A percentile compares a stretch with the other conserved stretches of the same genome.
Conservation (phyloP, 53 echinoderm and acorn worm species). For the Mesocentrotus franciscanus region DNA sequence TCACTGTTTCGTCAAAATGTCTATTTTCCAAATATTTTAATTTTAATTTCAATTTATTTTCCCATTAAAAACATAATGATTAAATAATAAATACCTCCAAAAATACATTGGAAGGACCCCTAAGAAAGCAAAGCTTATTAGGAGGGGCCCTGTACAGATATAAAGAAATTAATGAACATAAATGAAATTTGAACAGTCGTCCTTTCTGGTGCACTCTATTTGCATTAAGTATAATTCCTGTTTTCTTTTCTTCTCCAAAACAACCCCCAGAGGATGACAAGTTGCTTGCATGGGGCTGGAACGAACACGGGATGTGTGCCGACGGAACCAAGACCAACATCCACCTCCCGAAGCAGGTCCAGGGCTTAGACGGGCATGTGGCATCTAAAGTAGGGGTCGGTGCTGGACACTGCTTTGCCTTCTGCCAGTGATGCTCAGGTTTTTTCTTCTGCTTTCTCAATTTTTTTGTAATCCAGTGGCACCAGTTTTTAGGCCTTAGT, state of each 20-base stretch:
- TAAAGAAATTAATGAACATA: too few relatives aligned
- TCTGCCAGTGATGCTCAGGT: conserved; percentile 71
- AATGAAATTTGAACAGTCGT: too few relatives aligned
- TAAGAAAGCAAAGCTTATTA: too few relatives aligned
- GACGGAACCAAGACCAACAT: conserved; percentile 85
- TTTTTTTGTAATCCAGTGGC: neutral
- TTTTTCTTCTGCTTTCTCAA: neutral
- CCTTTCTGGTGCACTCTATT: too few relatives aligned
- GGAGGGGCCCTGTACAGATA: too few relatives aligned
- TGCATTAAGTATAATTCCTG: neutral
- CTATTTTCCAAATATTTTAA: too few relatives aligned
- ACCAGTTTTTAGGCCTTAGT: neutral
- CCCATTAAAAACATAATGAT: too few relatives aligned
- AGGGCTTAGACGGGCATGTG: conserved; percentile 69
- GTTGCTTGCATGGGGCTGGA: conserved; percentile 94
- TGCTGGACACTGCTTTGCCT: conserved; percentile 88
- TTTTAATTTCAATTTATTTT: too few relatives aligned
- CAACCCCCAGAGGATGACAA: conserved; percentile 60
- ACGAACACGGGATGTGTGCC: conserved; percentile 98
- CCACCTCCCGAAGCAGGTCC: conserved; percentile 76
- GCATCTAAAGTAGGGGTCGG: conserved; percentile 79
- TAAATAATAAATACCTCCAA: too few relatives aligned
- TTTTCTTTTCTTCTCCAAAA: neutral
- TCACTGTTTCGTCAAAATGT: too few relatives aligned
- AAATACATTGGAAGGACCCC: too few relatives aligned